phyloP scores from a whole-genome alignment of 2,888 invertebrate genomes.

The Lepas anatifera region DNA sequence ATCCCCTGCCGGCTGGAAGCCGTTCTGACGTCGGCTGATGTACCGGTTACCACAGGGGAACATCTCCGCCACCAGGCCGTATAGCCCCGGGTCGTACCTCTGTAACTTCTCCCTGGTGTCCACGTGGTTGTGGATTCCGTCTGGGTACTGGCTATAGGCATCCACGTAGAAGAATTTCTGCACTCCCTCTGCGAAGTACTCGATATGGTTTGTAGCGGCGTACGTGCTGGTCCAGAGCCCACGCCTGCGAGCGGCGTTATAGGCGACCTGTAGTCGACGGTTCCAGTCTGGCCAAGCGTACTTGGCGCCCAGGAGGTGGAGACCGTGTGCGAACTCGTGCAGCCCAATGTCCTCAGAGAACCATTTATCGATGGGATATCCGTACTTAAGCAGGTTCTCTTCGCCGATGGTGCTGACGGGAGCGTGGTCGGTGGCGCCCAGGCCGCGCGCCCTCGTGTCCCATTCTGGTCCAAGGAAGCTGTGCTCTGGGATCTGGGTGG shows the following conservation, averaged over 20 bases:
- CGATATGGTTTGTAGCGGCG: slow-evolving; percentile 11
- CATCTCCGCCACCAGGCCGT: not conserved
- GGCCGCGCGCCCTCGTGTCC: not conserved
- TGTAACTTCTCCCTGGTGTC: not conserved
- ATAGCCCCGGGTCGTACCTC: not conserved
- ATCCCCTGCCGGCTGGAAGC: not conserved
- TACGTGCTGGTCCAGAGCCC: slow-evolving; percentile 7
- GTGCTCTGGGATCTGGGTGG: not conserved
- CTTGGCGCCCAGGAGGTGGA: slow-evolving; percentile 8
- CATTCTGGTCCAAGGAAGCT: not conserved
- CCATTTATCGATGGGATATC: not conserved
- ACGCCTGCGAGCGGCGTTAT: not conserved
- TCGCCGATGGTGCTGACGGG: slow-evolving; percentile 10
- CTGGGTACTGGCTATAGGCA: not conserved
- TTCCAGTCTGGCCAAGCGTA: not conserved
- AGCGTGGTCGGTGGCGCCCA: not conserved
- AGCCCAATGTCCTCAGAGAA: slow-evolving; percentile 7
- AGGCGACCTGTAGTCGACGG: not conserved
- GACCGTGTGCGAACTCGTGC: slow-evolving; percentile 13
- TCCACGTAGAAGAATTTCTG: slow-evolving; percentile 4
- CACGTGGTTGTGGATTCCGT: slow-evolving; percentile 11
- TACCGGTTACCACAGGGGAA: not conserved
- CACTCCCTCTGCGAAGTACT: slow-evolving; percentile 15
- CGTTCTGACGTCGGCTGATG: not conserved
- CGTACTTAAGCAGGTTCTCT: slow-evolving; percentile 7